Evolutionary conservation across 2,888 invertebrate species (phyloP), one percentile per base, ranked within the genome.

Genomic region (Xanthia icteritia): DNA sequence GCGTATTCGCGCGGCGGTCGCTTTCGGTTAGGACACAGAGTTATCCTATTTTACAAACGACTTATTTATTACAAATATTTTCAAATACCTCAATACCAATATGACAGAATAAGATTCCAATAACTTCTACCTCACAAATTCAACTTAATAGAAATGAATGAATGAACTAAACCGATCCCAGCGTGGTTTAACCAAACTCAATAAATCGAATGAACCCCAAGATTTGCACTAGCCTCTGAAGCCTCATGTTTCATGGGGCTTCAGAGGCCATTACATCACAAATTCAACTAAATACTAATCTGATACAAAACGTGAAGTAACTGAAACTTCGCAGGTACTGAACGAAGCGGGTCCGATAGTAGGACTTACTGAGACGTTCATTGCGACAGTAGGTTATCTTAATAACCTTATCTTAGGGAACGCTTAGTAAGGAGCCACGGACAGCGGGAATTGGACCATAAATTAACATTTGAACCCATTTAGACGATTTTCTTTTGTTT

Each of bases 311-410:
- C 48, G 31, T 60, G 31, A 60, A 61, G 20, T 36, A 51, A 31
- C 64, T 39, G 45, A 65, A 81, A 83, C 68, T 81, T 75, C 8
- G 17, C 63, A 77, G 68, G 71, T 80, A 81, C 66, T 58, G 60
- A 66, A 72, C 56, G 48, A 58, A 70, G 54, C 72, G 11, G 20
- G 20, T 27, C 54, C 64, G 77, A 86, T 81, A 78, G 73, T 71
- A 45, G 58, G 82, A 83, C 71, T 86, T 66, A 39, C 71, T 66
- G 75, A 75, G 78, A 77, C 73, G 58, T 77, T 85, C 83, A 85
- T 82, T 83, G 79, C 79, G 77, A 77, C 71, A 48, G 45, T 9
- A 42, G 23, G 70, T 82, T 86, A 88, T 88, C 87, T 86, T 82
- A 86, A 82, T 83, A 81, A 81, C 73, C 45, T 86, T 70, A 83